Percentiles rank a stretch among this genome's conserved stretches.
These are phyloP conservation scores for Gulo gulo DNA, from an alignment of 2,113 vertebrate species.

Conservation along the genomic window DNA sequence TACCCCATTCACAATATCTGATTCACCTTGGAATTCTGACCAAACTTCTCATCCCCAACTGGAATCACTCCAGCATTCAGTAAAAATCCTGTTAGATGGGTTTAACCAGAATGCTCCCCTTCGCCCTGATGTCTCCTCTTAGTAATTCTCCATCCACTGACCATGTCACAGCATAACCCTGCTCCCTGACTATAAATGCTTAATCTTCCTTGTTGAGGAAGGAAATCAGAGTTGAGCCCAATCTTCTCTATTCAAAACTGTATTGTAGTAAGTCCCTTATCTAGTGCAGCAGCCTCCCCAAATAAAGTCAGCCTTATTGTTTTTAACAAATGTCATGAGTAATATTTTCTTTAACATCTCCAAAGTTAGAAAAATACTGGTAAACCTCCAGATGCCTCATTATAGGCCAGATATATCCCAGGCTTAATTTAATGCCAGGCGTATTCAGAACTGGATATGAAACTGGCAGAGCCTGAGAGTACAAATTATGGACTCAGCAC, in stretches of 20 bases:
- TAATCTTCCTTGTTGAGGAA: not conserved
- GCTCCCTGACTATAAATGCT: not conserved
- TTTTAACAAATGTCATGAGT: not conserved
- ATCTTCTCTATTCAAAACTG: not conserved
- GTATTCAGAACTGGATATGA: not conserved
- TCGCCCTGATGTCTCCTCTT: not conserved
- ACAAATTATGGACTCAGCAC: not conserved
- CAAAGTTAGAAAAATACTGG: not conserved
- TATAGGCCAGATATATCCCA: not conserved
- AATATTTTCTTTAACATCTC: not conserved
- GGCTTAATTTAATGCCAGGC: not conserved
- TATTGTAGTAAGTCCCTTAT: not conserved
- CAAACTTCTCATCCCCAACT: not conserved
- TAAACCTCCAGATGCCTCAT: not conserved
- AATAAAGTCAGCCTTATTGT: not conserved
- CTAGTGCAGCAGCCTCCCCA: not conserved
- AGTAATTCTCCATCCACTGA: not conserved
- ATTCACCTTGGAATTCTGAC: not conserved
- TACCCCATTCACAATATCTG: not conserved
- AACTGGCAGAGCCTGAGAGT: not conserved
- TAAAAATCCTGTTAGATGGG: not conserved
- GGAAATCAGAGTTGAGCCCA: not conserved
- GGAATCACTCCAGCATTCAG: not conserved
- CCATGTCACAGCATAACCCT: not conserved
- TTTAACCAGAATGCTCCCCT: not conserved